Conservation (phyloP, 2,888 invertebrate species). For the Siphlonurus alternatus region DNA sequence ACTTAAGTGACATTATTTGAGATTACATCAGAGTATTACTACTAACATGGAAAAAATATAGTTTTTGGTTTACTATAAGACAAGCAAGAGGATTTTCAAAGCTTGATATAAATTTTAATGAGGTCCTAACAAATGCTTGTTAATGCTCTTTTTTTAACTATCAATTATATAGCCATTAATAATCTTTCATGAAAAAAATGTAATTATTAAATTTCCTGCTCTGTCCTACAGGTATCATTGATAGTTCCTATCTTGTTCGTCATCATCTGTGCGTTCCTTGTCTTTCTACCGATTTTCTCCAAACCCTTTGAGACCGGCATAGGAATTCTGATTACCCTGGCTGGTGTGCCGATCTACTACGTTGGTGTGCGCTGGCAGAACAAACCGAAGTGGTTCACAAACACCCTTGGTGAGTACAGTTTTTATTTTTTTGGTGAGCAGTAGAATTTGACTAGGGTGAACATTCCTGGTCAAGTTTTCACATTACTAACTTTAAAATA, state of each 20-base stretch:
- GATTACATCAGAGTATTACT: no score
- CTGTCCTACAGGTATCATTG: slow-evolving; percentile 53
- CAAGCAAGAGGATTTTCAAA: no score
- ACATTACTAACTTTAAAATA: background rate
- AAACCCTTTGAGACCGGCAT: slow-evolving; percentile 64
- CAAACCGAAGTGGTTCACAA: slow-evolving; percentile 42
- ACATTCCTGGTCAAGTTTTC: no score
- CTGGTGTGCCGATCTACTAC: slow-evolving; percentile 69
- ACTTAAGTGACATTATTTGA: no score
- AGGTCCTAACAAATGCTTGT: no score
- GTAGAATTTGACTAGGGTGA: background rate
- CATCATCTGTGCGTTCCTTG: slow-evolving; percentile 53
- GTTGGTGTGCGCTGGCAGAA: slow-evolving; percentile 47
- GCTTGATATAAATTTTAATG: no score
- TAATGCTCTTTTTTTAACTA: no score
- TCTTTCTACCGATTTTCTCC: slow-evolving; percentile 61
- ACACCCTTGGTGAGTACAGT: slow-evolving; percentile 39
- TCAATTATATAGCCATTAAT: no score
- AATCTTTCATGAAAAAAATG: no score
- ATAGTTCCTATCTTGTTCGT: slow-evolving; percentile 65
- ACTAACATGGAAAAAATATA: no score
- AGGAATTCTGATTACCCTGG: slow-evolving; percentile 59
- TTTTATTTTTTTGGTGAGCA: background rate
- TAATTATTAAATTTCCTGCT: no score
- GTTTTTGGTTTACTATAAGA: no score